phyloP scores from a whole-genome alignment of 2,888 invertebrate species.

The Plutella xylostella region DNA sequence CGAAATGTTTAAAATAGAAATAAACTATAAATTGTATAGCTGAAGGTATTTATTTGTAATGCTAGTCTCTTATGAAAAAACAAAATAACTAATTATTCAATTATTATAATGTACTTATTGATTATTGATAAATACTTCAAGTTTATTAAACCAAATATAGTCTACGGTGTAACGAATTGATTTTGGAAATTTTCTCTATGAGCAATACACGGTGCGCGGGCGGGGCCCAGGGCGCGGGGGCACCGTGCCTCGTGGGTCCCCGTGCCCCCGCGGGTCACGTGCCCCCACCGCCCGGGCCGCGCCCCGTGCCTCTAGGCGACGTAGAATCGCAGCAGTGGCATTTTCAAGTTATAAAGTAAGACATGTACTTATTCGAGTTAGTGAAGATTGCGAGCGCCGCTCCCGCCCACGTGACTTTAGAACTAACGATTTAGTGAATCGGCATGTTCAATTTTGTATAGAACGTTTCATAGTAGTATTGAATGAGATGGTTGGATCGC shows the following conservation, averaged over 20 bases:
- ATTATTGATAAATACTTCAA: slow-evolving; percentile 70
- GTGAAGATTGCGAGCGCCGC: slow-evolving; percentile 41
- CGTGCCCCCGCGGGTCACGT: slow-evolving; percentile 13
- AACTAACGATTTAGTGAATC: slow-evolving; percentile 60
- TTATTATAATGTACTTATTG: slow-evolving; percentile 70
- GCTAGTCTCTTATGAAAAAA: slow-evolving; percentile 68
- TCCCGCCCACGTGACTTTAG: slow-evolving; percentile 59
- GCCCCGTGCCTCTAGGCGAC: slow-evolving; percentile 40
- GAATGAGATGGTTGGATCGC: slow-evolving; percentile 27
- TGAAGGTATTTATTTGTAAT: slow-evolving; percentile 70
- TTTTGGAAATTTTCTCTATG: slow-evolving; percentile 62
- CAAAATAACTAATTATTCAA: slow-evolving; percentile 70
- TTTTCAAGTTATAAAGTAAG: slow-evolving; percentile 63
- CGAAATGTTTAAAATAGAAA: slow-evolving; percentile 62
- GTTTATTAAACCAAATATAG: slow-evolving; percentile 67
- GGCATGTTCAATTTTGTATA: slow-evolving; percentile 69
- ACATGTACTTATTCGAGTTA: slow-evolving; percentile 60
- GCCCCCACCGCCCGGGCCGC: slow-evolving; percentile 24
- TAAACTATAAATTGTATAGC: slow-evolving; percentile 65
- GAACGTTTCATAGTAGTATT: slow-evolving; percentile 66
- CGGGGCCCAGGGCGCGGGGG: slow-evolving; percentile 21
- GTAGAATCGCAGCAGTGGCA: slow-evolving; percentile 65
- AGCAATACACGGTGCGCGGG: slow-evolving; percentile 35
- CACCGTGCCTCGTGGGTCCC: slow-evolving; percentile 21
- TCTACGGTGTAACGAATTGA: slow-evolving; percentile 67